Percentiles rank a stretch among this genome's conserved stretches.
phyloP scores from a whole-genome alignment of 2,888 invertebrate genomes.

The Emmelina monodactyla region DNA sequence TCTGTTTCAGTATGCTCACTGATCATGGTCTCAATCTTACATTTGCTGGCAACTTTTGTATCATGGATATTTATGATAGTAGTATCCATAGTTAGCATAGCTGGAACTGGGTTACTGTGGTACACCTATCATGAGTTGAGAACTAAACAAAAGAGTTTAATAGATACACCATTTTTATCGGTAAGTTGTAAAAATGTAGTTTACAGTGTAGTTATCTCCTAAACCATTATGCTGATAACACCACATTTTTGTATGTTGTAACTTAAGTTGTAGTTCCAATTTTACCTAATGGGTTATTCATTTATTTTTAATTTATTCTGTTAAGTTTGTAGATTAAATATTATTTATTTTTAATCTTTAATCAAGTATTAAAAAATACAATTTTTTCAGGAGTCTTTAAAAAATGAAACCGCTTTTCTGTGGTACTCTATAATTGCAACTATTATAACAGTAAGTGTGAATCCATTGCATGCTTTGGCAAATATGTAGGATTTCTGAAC shows the following conservation, averaged over 20 bases:
- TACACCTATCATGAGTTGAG: constrained; percentile 85
- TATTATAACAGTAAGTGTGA: constrained; percentile 80
- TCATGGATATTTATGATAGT: constrained; percentile 89
- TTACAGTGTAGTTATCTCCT: no score
- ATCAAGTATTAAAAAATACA: background rate
- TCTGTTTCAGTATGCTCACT: constrained; percentile 80
- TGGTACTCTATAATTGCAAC: constrained; percentile 87
- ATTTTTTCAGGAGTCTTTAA: constrained; percentile 77
- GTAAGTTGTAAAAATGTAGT: constrained; percentile 39
- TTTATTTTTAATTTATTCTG: constrained; percentile 1
- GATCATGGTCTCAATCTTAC: constrained; percentile 82
- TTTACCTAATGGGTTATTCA: no score
- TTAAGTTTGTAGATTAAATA: background rate
- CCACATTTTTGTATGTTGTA: no score
- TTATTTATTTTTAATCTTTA: background rate
- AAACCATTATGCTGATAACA: no score
- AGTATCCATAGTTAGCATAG: constrained; percentile 77
- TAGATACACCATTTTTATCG: constrained; percentile 32
- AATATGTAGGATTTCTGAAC: no score
- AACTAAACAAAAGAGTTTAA: constrained; percentile 52
- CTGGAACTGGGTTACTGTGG: constrained; percentile 85
- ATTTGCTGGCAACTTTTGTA: constrained; percentile 82
- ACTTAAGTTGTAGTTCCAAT: no score
- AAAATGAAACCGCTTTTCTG: constrained; percentile 87
- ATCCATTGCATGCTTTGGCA: no score